Base-by-base conservation (phyloP, 1,140 invertebrate species). In the Pseudachorutes palmiensis region DNA sequence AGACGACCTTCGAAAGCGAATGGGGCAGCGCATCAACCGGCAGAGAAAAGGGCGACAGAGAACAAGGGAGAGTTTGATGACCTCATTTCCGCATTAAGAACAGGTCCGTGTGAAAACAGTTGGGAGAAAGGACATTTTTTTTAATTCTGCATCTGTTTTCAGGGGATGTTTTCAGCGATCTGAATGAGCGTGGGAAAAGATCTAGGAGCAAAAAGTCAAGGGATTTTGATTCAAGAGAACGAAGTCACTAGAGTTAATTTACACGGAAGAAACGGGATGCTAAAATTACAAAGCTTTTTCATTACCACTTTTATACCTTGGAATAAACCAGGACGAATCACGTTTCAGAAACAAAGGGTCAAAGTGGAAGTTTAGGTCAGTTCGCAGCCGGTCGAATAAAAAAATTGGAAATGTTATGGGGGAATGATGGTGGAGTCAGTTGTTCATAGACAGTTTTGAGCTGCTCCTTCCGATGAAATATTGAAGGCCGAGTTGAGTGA, bases 1-100 rank as follows among this genome's bases (percentile, higher is more conserved):
- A 62, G 59, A 59, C 33, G 45, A 62, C 61, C 19, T 30, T 55
- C 33, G 45, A 55, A 58, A 33, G 28, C 0, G 31, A 57, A 64
- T 55, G 24, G 14, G 36, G 36, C 26, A 30, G 41, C n/a, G 51
- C 26, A 48, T 30, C 59, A 60, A 62, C 12, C 19, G 12, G 66
- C 73, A 71, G 64, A 75, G 65, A 69, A 19, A 60, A 58, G 29
- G 68, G 66, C 2, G 70, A 73, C 70, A 45, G 80, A 82, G 62
- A 85, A 86, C 67, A 88, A 91, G 74, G 89, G 90, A 66, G 95
- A 98, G 80, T 98, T 98, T 80, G 95, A 98, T 77, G 94, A 97
- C 79, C 80, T 98, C 32, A 98, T 98, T 75, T 97, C 92, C 1
- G 95, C 95, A 0, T 79, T 98, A 22, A 81, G 94, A 74, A 97